phyloP scores from a whole-genome alignment of 2,888 invertebrate genomes.

The Nysson spinosus region DNA sequence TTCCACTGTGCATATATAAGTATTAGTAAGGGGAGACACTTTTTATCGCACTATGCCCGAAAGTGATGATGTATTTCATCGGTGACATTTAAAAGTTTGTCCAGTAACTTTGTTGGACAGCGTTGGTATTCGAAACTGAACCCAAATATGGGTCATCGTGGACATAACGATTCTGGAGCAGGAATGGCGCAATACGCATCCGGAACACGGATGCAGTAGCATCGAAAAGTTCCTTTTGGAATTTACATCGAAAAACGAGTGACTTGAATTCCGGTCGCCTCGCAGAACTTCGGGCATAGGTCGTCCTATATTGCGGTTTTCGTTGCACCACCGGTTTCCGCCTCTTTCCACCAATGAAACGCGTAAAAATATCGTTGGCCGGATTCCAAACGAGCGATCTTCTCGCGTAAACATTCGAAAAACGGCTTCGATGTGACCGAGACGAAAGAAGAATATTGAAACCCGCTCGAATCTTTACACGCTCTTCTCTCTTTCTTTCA shows the following conservation, averaged over 20 bases:
- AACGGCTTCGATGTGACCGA: conserved; percentile 30
- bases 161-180: conserved; percentile 8
- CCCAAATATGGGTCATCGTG: conserved; percentile 38
- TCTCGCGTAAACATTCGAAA: conserved; percentile 61
- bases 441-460: conserved; percentile 12
- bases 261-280: conserved; percentile 12
- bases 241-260: conserved; percentile 1
- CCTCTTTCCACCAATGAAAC: conserved; percentile 32
- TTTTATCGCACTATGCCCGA: too few species aligned
- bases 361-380: conserved; percentile 67
- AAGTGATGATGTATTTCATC: too few species aligned
- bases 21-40: too few species aligned
- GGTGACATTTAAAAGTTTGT: too few species aligned
- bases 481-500: too few species aligned
- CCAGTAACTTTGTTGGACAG: background rate
- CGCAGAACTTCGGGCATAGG: conserved; percentile 6
- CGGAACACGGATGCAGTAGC: background rate
- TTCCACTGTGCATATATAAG: too few species aligned
- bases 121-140: conserved; percentile 7
- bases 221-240: conserved; percentile 11
- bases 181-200: conserved; percentile 14
- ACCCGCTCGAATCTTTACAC: background rate
- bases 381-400: conserved; percentile 55
- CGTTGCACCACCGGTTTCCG: conserved; percentile 49
- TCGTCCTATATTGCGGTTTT: conserved; percentile 40